These are phyloP conservation scores for Bicyclus anynana DNA, from an alignment of 1,140 invertebrate genomes.

Conservation along the genomic window DNA sequence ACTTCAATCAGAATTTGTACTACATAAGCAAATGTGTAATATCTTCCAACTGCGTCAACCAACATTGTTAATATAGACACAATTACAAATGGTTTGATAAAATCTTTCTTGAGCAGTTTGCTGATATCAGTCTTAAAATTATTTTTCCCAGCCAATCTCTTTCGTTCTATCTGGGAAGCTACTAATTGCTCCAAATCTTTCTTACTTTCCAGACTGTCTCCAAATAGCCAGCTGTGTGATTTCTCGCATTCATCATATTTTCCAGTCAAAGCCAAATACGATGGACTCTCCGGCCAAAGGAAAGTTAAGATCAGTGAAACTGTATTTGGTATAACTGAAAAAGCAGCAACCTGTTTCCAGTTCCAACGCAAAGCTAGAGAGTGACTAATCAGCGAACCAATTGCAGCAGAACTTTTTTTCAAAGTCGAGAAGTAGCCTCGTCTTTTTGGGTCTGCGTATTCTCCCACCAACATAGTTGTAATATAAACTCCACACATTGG, in stretches of 20 bases:
- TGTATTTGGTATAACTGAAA: slow-evolving; percentile 17
- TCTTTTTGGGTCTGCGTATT: slow-evolving; percentile 28
- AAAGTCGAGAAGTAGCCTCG: slow-evolving; percentile 38
- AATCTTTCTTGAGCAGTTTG: slow-evolving; percentile 30
- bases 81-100: slow-evolving; percentile 36
- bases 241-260: slow-evolving; percentile 27
- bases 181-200: slow-evolving; percentile 25
- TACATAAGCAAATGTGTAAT: slow-evolving; percentile 36
- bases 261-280: slow-evolving; percentile 35
- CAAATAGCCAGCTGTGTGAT: slow-evolving; percentile 26
- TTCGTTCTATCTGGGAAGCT: slow-evolving; percentile 23
- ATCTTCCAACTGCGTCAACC: slow-evolving; percentile 37
- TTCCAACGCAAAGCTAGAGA: slow-evolving; percentile 22
- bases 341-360: slow-evolving; percentile 37
- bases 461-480: slow-evolving; percentile 14
- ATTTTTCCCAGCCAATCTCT: slow-evolving; percentile 6
- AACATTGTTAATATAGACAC: slow-evolving; percentile 28
- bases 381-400: slow-evolving; percentile 35
- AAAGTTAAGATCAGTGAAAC: slow-evolving; percentile 26
- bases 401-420: slow-evolving; percentile 28
- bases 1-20: slow-evolving; percentile 41
- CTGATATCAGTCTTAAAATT: slow-evolving; percentile 4
- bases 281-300: slow-evolving; percentile 43
- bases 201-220: slow-evolving; percentile 18
- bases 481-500: not conserved